phyloP scores from a whole-genome alignment of 2,888 invertebrate species.

The Rhingia campestris region DNA sequence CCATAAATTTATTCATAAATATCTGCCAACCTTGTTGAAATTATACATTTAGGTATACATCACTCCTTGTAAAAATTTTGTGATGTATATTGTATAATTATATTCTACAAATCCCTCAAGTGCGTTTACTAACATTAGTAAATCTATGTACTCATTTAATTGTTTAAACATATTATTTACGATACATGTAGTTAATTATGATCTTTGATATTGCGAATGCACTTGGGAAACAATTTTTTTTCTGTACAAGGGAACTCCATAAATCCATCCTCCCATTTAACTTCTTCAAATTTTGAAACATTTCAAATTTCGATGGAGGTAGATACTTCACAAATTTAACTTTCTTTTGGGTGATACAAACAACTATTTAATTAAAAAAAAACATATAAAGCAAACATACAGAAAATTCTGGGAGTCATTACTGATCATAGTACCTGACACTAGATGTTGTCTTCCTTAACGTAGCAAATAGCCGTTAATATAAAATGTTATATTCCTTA shows the following conservation, averaged over 20 bases:
- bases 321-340: constrained; percentile 3
- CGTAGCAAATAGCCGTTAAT: constrained; percentile 47
- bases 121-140: no score
- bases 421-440: constrained; percentile 71
- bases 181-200: no score
- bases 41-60: background rate
- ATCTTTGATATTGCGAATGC: no score
- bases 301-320: background rate
- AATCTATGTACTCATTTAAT: no score
- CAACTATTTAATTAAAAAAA: constrained; percentile 33
- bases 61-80: no score
- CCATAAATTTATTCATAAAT: background rate
- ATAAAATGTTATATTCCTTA: constrained; percentile 12
- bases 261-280: no score
- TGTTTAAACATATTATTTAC: no score
- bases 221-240: no score
- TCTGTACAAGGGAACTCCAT: no score
- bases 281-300: background rate
- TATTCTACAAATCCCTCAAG: no score
- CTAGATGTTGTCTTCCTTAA: constrained; percentile 72
- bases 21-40: constrained; percentile 14
- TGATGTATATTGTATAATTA: no score
- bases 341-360: constrained; percentile 29
- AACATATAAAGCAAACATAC: constrained; percentile 11
- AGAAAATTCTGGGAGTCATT: constrained; percentile 65